Evolutionary conservation across 2,113 vertebrate genomes (phyloP), one percentile per base, ranked within the genome.

Genomic region (Synchiropus splendidus): DNA sequence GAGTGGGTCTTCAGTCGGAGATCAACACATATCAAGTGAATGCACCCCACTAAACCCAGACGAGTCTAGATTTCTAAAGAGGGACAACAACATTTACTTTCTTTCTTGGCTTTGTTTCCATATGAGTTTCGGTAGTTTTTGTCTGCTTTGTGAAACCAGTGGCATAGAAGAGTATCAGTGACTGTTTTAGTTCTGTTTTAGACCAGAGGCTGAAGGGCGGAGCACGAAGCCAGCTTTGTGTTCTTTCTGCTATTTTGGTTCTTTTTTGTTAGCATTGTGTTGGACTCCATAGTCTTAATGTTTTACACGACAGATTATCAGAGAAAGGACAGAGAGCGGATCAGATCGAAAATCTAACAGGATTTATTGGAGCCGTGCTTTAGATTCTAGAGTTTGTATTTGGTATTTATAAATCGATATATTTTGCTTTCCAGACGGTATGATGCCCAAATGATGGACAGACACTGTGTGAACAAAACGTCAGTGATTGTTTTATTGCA

Each of bases 11-110:
- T 66, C 37, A 49, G 59, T 73, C 58, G 74, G 59, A 79, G 71
- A 80, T 81, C 77, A 66, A 82, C 75, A 85, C 85, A 87, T 85
- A 85, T 87, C 82, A 86, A 81, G 58, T 10, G 53, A 83, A 82
- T 77, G 80, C 80, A 48, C 55, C 51, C n/a, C 39, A 44, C 49
- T 55, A 45, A 58, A 13, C 12, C 34, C 34, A 44, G 75, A 75
- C 38, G 32, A 65, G 50, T 78, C 64, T 68, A 79, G 73, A 81
- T 80, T 80, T 80, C 52, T 80, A 75, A 76, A 56, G 51, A 67
- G 54, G 51, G 51, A 52, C 57, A 58, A 58, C 54, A 48, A 70
- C 62, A 58, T 73, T 73, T 76, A 62, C 4, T 53, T 68, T 55
- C 39, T 70, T 63, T 46, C n/a, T 61, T 59, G 49, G 31, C 51